Evolutionary conservation across 2,888 invertebrate species (phyloP).

Genomic region (Falcaria lacertinaria): DNA sequence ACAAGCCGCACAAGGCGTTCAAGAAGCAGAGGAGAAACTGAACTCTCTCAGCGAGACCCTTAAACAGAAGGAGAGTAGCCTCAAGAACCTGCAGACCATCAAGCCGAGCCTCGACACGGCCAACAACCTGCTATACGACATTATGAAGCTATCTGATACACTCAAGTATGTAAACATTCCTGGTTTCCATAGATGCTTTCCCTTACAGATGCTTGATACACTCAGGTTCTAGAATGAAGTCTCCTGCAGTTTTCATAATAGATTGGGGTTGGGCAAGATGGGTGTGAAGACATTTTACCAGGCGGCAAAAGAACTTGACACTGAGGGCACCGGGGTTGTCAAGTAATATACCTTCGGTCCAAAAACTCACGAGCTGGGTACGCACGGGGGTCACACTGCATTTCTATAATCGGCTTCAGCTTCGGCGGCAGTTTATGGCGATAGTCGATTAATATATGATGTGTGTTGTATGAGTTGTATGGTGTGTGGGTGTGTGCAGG

Average conservation of each 20-base stretch:
- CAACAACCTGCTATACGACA: constrained; percentile 54
- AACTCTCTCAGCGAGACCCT: constrained; percentile 38
- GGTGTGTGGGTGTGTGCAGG: background rate
- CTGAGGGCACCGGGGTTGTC: no score
- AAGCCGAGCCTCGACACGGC: constrained; percentile 58
- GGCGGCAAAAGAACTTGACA: no score
- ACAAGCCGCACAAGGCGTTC: constrained; percentile 48
- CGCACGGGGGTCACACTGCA: no score
- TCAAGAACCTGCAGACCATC: constrained; percentile 58
- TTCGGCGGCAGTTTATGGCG: no score
- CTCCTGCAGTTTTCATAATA: no score
- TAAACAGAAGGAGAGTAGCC: constrained; percentile 55
- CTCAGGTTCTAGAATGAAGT: no score
- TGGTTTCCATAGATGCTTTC: background rate
- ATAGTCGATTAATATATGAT: no score
- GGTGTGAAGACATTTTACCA: no score
- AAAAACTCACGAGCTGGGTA: no score
- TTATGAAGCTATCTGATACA: constrained; percentile 46
- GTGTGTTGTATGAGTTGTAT: background rate
- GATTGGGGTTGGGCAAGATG: no score
- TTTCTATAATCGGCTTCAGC: no score
- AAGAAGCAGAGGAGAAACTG: constrained; percentile 55
- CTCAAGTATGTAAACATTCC: constrained; percentile 44
- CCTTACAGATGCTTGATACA: background rate
- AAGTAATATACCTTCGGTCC: no score